Conservation (phyloP, 2,888 invertebrate species). For the Amorpha juglandis region DNA sequence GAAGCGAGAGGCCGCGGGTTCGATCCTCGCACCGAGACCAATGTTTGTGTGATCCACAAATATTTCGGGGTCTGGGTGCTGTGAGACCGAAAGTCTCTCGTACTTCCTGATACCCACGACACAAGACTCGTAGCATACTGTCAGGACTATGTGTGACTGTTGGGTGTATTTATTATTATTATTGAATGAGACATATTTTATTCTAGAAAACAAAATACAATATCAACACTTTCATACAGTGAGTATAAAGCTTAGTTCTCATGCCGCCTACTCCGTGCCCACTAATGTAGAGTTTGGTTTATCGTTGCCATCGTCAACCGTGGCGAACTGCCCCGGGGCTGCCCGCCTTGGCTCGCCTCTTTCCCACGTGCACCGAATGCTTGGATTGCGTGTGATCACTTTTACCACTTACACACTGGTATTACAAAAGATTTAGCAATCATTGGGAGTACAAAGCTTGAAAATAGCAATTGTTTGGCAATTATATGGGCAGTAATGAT, state of each 20-base stretch:
- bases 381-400: slow-evolving; percentile 81
- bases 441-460: neutral
- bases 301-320: slow-evolving; percentile 82
- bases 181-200: no score
- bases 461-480: neutral
- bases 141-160: no score
- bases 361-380: slow-evolving; percentile 84
- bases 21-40: no score
- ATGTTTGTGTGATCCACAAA: no score
- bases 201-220: no score
- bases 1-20: no score
- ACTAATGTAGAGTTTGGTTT: slow-evolving; percentile 78
- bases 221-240: no score
- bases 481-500: neutral
- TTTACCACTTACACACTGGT: slow-evolving; percentile 64
- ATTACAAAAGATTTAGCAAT: slow-evolving; percentile 34
- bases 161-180: no score
- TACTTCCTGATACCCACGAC: no score
- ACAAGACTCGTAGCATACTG: no score
- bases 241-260: slow-evolving; percentile 33
- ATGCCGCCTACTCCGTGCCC: slow-evolving; percentile 58
- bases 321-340: slow-evolving; percentile 72
- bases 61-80: no score
- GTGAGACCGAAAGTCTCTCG: no score
- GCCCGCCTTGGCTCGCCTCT: slow-evolving; percentile 66